These are phyloP conservation scores for Neoitamus cyanurus DNA, from an alignment of 2,888 invertebrate genomes.

Conservation along the genomic window DNA sequence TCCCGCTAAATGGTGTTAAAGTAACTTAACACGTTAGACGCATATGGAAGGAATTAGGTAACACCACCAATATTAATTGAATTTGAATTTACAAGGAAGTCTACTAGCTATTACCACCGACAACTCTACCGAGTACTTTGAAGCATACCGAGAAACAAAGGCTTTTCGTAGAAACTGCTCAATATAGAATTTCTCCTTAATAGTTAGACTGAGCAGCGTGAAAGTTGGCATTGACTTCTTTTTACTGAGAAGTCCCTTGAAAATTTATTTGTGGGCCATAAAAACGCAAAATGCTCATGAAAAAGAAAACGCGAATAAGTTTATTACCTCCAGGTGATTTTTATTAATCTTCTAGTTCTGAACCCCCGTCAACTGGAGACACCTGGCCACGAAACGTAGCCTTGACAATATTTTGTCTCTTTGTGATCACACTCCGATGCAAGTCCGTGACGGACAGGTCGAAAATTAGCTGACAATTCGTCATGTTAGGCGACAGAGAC, in stretches of 20 bases:
- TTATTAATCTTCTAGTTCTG: conserved; percentile 7
- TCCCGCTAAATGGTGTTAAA: not conserved
- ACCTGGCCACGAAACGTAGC: not conserved
- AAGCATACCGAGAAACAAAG: not conserved
- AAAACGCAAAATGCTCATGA: not conserved
- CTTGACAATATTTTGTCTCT: conserved; percentile 31
- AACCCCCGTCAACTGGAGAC: not conserved
- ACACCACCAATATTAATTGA: not conserved
- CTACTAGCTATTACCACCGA: not conserved
- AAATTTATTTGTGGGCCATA: not conserved
- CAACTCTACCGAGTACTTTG: not conserved
- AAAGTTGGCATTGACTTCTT: not conserved
- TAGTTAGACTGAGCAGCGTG: not conserved
- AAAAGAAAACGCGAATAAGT: not conserved
- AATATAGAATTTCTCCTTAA: not conserved
- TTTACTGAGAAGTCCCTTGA: not conserved
- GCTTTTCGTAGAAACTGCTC: not conserved
- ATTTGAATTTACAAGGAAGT: not conserved
- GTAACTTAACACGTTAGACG: not conserved
- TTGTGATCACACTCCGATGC: not conserved
- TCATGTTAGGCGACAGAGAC: conserved; percentile 7
- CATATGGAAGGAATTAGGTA: not conserved
- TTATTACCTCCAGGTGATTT: not conserved
- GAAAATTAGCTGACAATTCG: conserved; percentile 20
- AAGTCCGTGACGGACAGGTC: conserved; percentile 20